A percentile compares a stretch with the other conserved stretches of the same genome.
Evolutionary conservation across 2,113 vertebrate genomes (phyloP).

Genomic region (Callospermophilus lateralis): DNA sequence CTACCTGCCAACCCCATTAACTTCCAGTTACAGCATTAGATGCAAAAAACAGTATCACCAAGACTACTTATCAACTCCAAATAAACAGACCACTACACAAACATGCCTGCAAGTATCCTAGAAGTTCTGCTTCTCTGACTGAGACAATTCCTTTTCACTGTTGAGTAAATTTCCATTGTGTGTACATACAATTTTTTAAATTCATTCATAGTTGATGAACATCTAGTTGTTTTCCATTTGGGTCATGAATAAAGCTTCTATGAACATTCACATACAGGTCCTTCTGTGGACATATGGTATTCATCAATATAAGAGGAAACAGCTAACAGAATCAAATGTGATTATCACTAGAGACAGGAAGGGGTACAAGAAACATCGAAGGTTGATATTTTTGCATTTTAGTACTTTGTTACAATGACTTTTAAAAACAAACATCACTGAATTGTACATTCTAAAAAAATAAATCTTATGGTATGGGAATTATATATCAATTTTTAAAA

Average conservation of each 20-base stretch:
- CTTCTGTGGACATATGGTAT: neutral
- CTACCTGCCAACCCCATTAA: neutral
- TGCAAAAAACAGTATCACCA: neutral
- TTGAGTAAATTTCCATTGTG: neutral
- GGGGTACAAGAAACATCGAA: neutral
- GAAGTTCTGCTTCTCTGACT: slow-evolving; percentile 17
- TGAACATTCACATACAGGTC: neutral
- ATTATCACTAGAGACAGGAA: neutral
- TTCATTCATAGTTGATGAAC: neutral
- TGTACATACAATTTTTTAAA: neutral
- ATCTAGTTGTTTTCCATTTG: slow-evolving; percentile 42
- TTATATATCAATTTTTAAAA: slow-evolving; percentile 10
- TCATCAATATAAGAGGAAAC: slow-evolving; percentile 40
- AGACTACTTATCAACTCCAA: neutral
- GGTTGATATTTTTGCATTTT: slow-evolving; percentile 34
- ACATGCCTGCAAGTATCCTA: neutral
- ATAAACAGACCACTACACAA: neutral
- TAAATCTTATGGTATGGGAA: slow-evolving; percentile 8
- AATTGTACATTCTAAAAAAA: slow-evolving; percentile 37
- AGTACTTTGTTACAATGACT: slow-evolving; percentile 2
- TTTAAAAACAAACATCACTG: neutral
- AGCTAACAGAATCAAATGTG: neutral
- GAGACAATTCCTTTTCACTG: neutral
- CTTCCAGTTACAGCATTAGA: neutral
- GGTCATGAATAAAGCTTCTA: neutral